These are phyloP conservation scores for Portunus trituberculatus DNA, from an alignment of 1,140 invertebrate genomes.

Conservation along the genomic window DNA sequence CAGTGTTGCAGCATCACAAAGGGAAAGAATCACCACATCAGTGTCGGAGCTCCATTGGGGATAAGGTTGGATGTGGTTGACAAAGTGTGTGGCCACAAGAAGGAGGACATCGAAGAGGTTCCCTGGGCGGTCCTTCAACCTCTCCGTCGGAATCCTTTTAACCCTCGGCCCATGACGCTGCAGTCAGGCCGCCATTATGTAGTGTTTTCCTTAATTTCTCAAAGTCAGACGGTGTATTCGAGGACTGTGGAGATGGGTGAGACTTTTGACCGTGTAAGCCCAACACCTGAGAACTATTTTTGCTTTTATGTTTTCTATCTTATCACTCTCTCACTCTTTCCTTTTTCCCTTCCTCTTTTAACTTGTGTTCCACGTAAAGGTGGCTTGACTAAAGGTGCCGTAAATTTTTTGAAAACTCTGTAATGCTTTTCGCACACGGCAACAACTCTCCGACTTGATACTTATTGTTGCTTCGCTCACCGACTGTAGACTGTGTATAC, in stretches of 20 bases:
- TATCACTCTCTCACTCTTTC: too few relatives aligned
- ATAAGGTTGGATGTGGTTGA: too few relatives aligned
- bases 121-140: constrained; percentile 18
- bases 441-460: constrained; percentile 49
- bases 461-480: constrained; percentile 60
- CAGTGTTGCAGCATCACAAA: too few relatives aligned
- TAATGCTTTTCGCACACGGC: not conserved
- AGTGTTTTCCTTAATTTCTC: constrained; percentile 73
- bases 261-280: too few relatives aligned
- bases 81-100: not conserved
- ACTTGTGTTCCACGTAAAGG: too few relatives aligned
- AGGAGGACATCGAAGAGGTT: not conserved
- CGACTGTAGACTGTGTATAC: constrained; percentile 47
- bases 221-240: constrained; percentile 60
- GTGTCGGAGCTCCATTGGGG: too few relatives aligned
- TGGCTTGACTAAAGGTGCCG: too few relatives aligned
- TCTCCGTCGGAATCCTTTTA: constrained; percentile 48
- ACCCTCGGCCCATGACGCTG: constrained; percentile 67
- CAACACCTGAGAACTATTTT: too few relatives aligned
- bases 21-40: too few relatives aligned
- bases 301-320: too few relatives aligned
- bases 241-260: not conserved
- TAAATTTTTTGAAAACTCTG: too few relatives aligned
- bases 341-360: too few relatives aligned
- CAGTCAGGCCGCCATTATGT: constrained; percentile 61